A percentile compares a stretch with the other conserved stretches of the same genome.
Conservation (phyloP, 2,113 vertebrate species). For the Passer montanus region DNA sequence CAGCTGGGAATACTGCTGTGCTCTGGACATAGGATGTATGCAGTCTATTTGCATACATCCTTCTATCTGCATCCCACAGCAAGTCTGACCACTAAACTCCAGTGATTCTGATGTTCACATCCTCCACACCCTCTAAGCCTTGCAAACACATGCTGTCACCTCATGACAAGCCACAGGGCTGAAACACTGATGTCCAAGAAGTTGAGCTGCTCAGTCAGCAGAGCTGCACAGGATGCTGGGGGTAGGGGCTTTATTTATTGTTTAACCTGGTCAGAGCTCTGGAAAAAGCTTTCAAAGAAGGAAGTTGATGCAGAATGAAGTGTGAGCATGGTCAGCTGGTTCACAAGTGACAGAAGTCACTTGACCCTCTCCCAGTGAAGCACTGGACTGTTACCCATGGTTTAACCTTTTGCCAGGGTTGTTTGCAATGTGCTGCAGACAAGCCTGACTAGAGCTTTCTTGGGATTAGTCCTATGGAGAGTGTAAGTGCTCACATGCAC, state of each 20-base stretch:
- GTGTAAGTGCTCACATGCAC: accelerated
- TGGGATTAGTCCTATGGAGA: neutral
- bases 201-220: neutral
- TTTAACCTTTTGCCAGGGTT: neutral
- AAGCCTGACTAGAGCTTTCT: neutral
- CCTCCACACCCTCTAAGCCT: neutral
- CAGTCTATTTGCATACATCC: neutral
- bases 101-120: accelerated
- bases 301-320: neutral
- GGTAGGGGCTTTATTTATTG: neutral
- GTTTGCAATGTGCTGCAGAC: neutral
- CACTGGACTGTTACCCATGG: neutral
- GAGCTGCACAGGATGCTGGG: neutral
- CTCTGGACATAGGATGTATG: neutral
- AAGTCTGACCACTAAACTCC: neutral
- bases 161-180: neutral
- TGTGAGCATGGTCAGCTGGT: neutral
- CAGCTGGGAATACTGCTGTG: neutral
- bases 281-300: neutral
- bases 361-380: neutral
- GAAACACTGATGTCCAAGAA: neutral
- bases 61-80: neutral
- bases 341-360: neutral
- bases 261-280: neutral
- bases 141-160: accelerated